These are phyloP conservation scores for Callosobruchus maculatus DNA, from an alignment of 2,888 invertebrate species.

Conservation along the genomic window DNA sequence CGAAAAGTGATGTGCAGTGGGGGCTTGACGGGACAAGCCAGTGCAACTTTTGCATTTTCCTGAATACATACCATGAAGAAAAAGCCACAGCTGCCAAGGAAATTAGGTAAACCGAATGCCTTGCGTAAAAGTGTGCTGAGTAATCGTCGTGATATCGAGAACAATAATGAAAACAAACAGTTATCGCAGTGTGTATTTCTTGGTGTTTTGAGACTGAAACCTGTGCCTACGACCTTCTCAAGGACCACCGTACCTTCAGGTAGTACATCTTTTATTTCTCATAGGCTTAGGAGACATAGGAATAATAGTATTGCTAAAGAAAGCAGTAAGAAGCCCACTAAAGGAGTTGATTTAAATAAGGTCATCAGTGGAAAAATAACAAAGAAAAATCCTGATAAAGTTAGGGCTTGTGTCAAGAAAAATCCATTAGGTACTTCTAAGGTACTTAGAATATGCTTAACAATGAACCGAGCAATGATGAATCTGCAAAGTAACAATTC, in stretches of 20 bases:
- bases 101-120: constrained; percentile 24
- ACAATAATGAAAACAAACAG: constrained; percentile 26
- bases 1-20: constrained; percentile 13
- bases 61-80: constrained; percentile 24
- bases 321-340: constrained; percentile 16
- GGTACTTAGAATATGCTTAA: constrained; percentile 16
- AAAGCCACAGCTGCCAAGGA: constrained; percentile 23
- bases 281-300: constrained; percentile 13
- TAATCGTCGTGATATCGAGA: constrained; percentile 27
- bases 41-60: constrained; percentile 12
- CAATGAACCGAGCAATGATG: constrained; percentile 8
- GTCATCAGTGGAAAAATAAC: constrained; percentile 17
- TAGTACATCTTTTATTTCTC: constrained; percentile 9
- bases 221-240: constrained; percentile 28
- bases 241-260: constrained; percentile 13
- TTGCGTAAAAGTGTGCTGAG: constrained; percentile 23
- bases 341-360: constrained; percentile 17
- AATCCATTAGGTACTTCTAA: constrained; percentile 14
- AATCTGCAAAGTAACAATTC: neutral
- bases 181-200: constrained; percentile 34
- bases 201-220: constrained; percentile 31
- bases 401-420: constrained; percentile 21
- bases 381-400: constrained; percentile 19
- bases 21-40: constrained; percentile 17
- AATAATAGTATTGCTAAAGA: constrained; percentile 19